Base-by-base conservation (phyloP, 2,888 invertebrate genomes). In the Pyrrhosoma nymphula region DNA sequence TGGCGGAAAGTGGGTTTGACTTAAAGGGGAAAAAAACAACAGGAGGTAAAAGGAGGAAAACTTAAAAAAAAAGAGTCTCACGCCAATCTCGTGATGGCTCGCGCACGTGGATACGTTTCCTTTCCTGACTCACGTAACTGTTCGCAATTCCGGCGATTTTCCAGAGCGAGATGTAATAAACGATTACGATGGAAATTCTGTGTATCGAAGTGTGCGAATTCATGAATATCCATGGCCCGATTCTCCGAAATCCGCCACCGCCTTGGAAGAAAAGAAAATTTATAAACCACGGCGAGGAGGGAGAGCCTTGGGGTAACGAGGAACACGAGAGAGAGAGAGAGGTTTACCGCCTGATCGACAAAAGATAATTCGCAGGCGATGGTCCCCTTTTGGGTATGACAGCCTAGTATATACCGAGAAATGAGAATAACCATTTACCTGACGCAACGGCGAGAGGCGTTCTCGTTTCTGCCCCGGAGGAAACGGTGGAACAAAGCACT, bases 331-430 rank as follows among this genome's bases (percentile, higher is more conserved):
- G 26, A 69, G n/a, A 26, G 69, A n/a, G 26, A 69, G n/a, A 26
- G 69, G 82, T 82, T 82, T 82, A 82, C 82, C 82, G 26, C 14
- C 35, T 82, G 82, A 82, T 82, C 82, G 82, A 35, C 82, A 82
- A 82, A 35, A 82, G 35, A 82, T 82, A 82, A 82, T 82, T 82
- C 82, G 82, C 82, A 82, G 82, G 82, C 82, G 35, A 35, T 82
- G 75, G 75, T 82, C 75, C 75, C 35, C 82, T 82, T 20, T 20
- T 16, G 30, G 26, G 82, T 35, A 35, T 35, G 82, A 35, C 82
- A 35, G 82, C 30, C 82, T 82, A 82, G 35, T 35, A 35, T 82
- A 82, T 82, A 82, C 82, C 16, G 82, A 82, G 82, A 35, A 35
- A 82, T 82, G 82, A 82, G 35, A 82, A 82, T 82, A 82, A 26